Evolutionary conservation across 2,888 invertebrate genomes (phyloP), one percentile per base, ranked within the genome.

Genomic region (Pardosa pseudoannulata): DNA sequence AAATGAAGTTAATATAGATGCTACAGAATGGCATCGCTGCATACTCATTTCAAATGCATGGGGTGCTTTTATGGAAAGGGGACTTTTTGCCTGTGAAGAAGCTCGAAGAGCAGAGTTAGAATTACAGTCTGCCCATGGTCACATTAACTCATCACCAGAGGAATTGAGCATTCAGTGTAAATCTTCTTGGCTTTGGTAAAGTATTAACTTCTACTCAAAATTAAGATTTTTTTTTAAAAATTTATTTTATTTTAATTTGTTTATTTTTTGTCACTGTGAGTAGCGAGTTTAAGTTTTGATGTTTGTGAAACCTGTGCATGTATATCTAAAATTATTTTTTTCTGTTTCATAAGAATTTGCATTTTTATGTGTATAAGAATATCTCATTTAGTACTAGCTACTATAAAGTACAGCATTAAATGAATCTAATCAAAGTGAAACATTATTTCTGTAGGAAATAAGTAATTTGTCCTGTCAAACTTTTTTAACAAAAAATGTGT

Each of bases 1-100:
- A 1, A 76, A 88, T 62, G 88, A 88, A 78, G 83, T 88, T 1
- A 79, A 80, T 41, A 74, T 88, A 50, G 88, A 88, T 50, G 41
- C 68, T 9, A 81, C 39, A 11, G 88, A 88, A 62, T 88, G 88
- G 88, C 79, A 81, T 27, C 67, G 83, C 32, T 75, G 82, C 27
- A 75, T 88, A 28, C 67, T 88, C 16, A 36, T 83, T 0, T 79
- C 83, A 3, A 46, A 23, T 41, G 83, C 83, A 2, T 88, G 88
- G 88, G 76, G 70, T 16, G 32, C 39, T 11, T 88, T 83, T n/a
- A 83, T 88, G 82, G 88, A 88, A 19, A 50, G 83, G 9, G 79
- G 79, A 29, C 79, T 83, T 32, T 71, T 75, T 41, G 46, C 82
- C 7, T 83, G 74, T 29, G 79, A 83, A 75, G 83, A 88, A 72